Conservation (phyloP, 1,140 invertebrate genomes). For the Contarinia nasturtii region DNA sequence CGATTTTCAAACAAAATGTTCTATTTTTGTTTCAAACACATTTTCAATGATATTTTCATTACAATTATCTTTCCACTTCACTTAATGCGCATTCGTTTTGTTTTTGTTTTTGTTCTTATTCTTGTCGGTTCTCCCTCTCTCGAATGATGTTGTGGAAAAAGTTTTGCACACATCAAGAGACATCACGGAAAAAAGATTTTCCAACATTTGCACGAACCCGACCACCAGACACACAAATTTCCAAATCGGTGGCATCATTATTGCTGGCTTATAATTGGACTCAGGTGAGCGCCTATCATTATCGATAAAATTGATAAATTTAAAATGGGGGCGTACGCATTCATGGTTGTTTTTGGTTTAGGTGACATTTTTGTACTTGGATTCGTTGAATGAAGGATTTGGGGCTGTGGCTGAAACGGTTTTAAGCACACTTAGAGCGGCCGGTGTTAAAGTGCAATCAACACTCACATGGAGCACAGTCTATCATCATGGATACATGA, state of each 20-base stretch:
- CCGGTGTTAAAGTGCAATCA: constrained; percentile 46
- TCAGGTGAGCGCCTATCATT: constrained; percentile 48
- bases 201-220: constrained; percentile 83
- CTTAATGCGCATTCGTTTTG: neutral
- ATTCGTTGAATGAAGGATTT: constrained; percentile 45
- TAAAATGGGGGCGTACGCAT: neutral
- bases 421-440: constrained; percentile 37
- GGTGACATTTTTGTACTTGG: constrained; percentile 56
- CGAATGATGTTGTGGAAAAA: constrained; percentile 24
- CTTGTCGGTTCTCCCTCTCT: too few species aligned
- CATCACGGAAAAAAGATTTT: constrained; percentile 70
- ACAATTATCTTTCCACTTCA: neutral
- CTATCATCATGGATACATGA: constrained; percentile 50
- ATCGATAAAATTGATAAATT: neutral
- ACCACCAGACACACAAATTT: constrained; percentile 83
- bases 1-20: neutral
- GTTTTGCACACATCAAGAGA: constrained; percentile 72
- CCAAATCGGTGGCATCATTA: constrained; percentile 67
- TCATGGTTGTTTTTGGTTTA: constrained; percentile 14
- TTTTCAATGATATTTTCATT: neutral
- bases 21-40: neutral
- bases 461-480: constrained; percentile 51
- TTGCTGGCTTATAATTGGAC: constrained; percentile 64
- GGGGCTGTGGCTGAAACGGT: constrained; percentile 53
- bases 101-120: constrained; percentile 1